Evolutionary conservation across 2,888 invertebrate species (phyloP).

Genomic region (Drosophila siamana): DNA sequence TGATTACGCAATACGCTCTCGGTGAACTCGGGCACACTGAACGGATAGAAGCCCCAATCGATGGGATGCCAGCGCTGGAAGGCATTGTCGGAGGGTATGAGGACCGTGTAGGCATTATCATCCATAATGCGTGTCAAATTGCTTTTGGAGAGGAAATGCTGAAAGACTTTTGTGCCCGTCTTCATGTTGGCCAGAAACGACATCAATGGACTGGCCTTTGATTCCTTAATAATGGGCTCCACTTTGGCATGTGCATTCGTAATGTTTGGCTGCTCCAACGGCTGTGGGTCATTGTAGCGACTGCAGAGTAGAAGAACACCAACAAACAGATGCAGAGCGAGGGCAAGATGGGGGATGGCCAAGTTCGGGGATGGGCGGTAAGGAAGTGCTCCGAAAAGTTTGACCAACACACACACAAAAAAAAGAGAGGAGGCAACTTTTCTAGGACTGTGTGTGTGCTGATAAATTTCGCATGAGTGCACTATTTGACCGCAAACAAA

Average conservation of each 20-base stretch:
- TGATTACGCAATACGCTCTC: slow-evolving; percentile 88
- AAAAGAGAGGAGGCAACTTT: slow-evolving; percentile 38
- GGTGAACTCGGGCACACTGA: slow-evolving; percentile 89
- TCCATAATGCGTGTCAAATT: slow-evolving; percentile 87
- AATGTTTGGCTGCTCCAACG: slow-evolving; percentile 84
- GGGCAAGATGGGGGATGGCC: slow-evolving; percentile 11
- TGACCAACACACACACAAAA: slow-evolving; percentile 32
- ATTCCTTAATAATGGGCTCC: slow-evolving; percentile 84
- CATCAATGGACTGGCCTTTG: slow-evolving; percentile 84
- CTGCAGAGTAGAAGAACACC: slow-evolving; percentile 51
- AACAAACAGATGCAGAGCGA: slow-evolving; percentile 7
- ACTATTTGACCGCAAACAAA: slow-evolving; percentile 78
- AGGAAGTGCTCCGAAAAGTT: slow-evolving; percentile 62
- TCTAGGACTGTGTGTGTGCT: slow-evolving; percentile 44
- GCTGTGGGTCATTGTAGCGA: slow-evolving; percentile 85
- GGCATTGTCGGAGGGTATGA: slow-evolving; percentile 89
- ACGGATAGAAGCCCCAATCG: slow-evolving; percentile 90
- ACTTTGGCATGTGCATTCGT: slow-evolving; percentile 84
- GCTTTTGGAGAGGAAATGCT: slow-evolving; percentile 88
- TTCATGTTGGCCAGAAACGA: slow-evolving; percentile 87
- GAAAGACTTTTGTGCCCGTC: slow-evolving; percentile 88
- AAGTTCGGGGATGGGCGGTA: slow-evolving; percentile 13
- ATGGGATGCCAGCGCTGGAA: slow-evolving; percentile 90
- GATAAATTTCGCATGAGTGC: slow-evolving; percentile 78
- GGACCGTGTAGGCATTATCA: slow-evolving; percentile 87